Evolutionary conservation across 2,797 vertebrate species (phyloP).

Genomic region (Menidia menidia): DNA sequence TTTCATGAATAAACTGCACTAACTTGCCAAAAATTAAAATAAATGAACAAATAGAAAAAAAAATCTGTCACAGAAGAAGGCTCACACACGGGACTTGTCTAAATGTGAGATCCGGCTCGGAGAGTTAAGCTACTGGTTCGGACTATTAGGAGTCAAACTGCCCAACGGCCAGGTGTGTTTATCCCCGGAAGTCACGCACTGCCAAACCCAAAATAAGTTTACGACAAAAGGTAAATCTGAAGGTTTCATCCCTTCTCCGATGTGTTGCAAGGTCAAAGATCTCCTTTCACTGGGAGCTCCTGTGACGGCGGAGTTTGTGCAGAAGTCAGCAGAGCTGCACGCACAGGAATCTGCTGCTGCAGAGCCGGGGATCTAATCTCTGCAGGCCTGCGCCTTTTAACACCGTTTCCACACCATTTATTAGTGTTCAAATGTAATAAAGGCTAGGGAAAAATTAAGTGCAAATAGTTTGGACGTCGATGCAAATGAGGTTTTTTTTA

Average conservation of each 20-base stretch:
- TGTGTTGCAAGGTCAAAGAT: constrained; percentile 85
- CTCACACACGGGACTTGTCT: constrained; percentile 39
- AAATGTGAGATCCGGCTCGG: constrained; percentile 38
- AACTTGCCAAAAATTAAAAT: constrained; percentile 17
- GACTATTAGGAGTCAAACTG: constrained; percentile 18
- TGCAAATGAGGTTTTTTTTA: constrained; percentile 3
- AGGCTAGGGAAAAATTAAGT: constrained; percentile 14
- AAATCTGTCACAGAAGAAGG: constrained; percentile 26
- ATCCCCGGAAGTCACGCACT: constrained; percentile 25
- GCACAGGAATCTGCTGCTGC: constrained; percentile 69
- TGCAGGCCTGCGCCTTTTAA: constrained; percentile 44
- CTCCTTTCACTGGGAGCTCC: constrained; percentile 79
- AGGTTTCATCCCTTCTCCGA: constrained; percentile 55
- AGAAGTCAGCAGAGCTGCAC: constrained; percentile 76
- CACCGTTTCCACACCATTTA: constrained; percentile 45
- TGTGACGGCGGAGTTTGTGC: constrained; percentile 76
- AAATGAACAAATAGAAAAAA: not conserved
- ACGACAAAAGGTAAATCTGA: constrained; percentile 57
- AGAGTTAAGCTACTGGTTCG: constrained; percentile 15
- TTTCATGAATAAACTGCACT: constrained; percentile 41
- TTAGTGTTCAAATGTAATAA: constrained; percentile 37
- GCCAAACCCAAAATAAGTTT: constrained; percentile 24
- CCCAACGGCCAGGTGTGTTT: constrained; percentile 13
- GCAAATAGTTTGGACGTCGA: not conserved
- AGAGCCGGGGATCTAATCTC: constrained; percentile 62